A percentile compares a stretch with the other conserved stretches of the same genome.
Conservation (phyloP, 2,113 vertebrate species). For the Antigone vipio region DNA sequence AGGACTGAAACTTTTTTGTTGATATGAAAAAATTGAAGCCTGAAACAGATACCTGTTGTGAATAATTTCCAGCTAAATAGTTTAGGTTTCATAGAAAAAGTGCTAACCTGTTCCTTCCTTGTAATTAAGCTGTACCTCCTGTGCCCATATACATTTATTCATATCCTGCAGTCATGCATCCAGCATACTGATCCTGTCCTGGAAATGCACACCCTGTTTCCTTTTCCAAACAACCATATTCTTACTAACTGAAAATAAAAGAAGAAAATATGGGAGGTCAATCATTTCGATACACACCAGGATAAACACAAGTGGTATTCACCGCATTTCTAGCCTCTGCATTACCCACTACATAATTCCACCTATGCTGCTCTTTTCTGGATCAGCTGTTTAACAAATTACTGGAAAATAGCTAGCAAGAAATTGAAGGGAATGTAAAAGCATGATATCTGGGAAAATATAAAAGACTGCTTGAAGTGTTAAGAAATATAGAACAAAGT, state of each 20-base stretch:
- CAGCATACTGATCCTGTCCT: background rate
- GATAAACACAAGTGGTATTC: background rate
- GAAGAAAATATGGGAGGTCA: background rate
- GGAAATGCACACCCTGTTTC: background rate
- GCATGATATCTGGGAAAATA: background rate
- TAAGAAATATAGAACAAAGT: background rate
- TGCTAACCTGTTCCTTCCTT: background rate
- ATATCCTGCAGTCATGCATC: background rate
- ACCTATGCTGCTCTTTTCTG: background rate
- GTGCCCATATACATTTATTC: background rate
- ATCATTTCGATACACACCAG: background rate
- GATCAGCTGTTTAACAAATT: background rate
- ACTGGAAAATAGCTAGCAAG: background rate
- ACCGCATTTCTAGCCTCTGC: background rate
- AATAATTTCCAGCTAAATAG: background rate
- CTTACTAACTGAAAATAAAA: background rate
- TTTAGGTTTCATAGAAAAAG: background rate
- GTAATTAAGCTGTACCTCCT: background rate
- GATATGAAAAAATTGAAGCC: background rate
- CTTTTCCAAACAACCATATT: background rate
- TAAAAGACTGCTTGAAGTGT: background rate
- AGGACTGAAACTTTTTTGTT: background rate
- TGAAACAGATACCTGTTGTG: background rate
- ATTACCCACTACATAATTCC: background rate
- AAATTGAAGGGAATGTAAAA: background rate